A percentile compares a stretch with the other conserved stretches of the same genome.
phyloP scores from a whole-genome alignment of 2,888 invertebrate genomes.

The Brachyptera putata region DNA sequence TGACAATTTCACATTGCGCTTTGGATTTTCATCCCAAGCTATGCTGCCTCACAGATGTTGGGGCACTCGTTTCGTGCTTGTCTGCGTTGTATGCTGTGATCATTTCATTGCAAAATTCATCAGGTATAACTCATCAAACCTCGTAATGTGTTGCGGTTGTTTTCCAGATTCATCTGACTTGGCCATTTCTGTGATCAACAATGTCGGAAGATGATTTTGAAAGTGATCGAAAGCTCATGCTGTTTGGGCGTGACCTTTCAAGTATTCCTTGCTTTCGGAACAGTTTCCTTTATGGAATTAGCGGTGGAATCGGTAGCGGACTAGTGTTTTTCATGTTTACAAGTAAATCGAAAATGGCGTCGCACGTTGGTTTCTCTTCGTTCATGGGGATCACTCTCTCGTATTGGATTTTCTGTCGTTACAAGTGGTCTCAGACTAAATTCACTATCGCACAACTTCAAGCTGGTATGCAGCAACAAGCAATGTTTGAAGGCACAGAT shows the following conservation, averaged over 20 bases:
- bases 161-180: too few species aligned
- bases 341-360: constrained; percentile 59
- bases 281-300: constrained; percentile 70
- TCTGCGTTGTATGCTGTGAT: too few species aligned
- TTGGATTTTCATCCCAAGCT: too few species aligned
- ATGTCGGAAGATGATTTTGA: constrained; percentile 12
- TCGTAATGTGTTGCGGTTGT: too few species aligned
- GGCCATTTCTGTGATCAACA: too few species aligned
- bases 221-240: constrained; percentile 35
- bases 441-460: constrained; percentile 61
- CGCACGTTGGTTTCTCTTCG: constrained; percentile 61
- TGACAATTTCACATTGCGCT: too few species aligned
- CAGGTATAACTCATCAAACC: too few species aligned
- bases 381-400: constrained; percentile 60
- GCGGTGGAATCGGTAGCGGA: constrained; percentile 64
- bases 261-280: constrained; percentile 77
- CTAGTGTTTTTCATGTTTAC: constrained; percentile 68
- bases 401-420: constrained; percentile 61
- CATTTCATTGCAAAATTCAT: too few species aligned
- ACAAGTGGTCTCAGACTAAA: constrained; percentile 61
- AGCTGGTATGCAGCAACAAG: constrained; percentile 57
- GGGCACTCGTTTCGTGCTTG: too few species aligned
- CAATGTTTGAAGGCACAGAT: constrained; percentile 59
- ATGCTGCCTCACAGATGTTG: too few species aligned
- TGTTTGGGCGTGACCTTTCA: constrained; percentile 68